Base-by-base conservation (phyloP, 2,888 invertebrate species). In the Pyrrhia umbra region DNA sequence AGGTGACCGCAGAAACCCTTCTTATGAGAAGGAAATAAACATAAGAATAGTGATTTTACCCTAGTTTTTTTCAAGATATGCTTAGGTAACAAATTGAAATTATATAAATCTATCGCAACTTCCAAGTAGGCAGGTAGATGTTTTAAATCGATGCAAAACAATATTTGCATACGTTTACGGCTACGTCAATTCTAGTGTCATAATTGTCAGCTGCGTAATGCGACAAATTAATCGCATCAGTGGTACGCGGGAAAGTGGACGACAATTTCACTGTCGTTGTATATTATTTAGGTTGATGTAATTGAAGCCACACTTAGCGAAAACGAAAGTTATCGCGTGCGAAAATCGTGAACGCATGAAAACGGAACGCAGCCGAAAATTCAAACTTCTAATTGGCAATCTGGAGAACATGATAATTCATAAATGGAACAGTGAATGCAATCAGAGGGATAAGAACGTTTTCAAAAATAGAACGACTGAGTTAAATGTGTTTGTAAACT, bases 391-490 rank as follows among this genome's bases (percentile, higher is more conserved):
- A 68, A 40, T 69, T 55, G 23, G 18, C 25, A 57, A 52, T 57
- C 20, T 34, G 13, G n/a, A 2, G 23, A 57, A 45, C 34, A 25
- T 55, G 34, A 34, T 34, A 34, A 51, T 68, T 75, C 43, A 60
- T 69, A 79, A 77, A 80, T 69, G 72, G 77, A 82, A 75, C 69
- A 75, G 70, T 21, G 69, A 65, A 76, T 65, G 75, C 76, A 80
- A 75, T 79, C 59, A 76, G 79, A 79, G 60, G 71, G 82, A 71
- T 73, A 81, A 68, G 75, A 79, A 81, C 75, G 77, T 64, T 61
- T 85, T 82, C 79, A 85, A 83, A 88, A 85, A 87, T 89, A 89
- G 84, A 81, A 82, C 79, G 27, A 63, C 58, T 72, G 58, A 74
- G 74, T 77, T 46, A 62, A 66, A 80, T 77, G 66, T 77, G 64